Base-by-base conservation (phyloP, 2,797 vertebrate genomes). In the Odontamblyopus rebecca region DNA sequence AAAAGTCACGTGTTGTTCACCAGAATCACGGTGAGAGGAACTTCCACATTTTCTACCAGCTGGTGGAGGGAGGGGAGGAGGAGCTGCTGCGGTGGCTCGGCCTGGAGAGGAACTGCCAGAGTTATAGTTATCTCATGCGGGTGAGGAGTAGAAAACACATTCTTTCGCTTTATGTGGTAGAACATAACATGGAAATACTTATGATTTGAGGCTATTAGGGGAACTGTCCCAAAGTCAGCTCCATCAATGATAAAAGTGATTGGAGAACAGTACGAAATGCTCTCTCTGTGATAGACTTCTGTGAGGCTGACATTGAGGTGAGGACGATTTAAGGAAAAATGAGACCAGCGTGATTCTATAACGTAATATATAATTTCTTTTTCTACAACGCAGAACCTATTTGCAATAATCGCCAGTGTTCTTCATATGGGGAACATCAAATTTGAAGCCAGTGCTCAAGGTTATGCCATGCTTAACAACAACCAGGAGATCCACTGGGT, bases 21-120 rank as follows among this genome's bases (percentile, higher is more conserved):
- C 98, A 99, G 74, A 99, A 98, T 82, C 95, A 95, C 0, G 97
- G 97, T 0, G 97, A 99, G 77, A 95, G 97, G 87, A 99, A 99
- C 87, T 99, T 99, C 83, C 98, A 99, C 79, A 93, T 99, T 79
- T 99, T 99, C 93, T 99, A 99, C 84, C 98, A 99, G 91, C 85
- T 99, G 15, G 88, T 99, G 61, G 95, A 96, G 41, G 96, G 98
- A 16, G 97, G 91, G 11, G 95, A 96, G 16, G 95, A 96, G 0
- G 89, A 94, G n/a, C 89, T 96, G 0, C 93, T 99, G 13, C 85
- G 86, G 16, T 92, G 89, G 82, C 93, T 99, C 32, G 98, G 98
- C 48, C 92, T 99, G 70, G 93, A 97, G 74, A 95, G 94, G 65
- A 94, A 95, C 81, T 92, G 93, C 27, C 93, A 94, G 83, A 94